Base-by-base conservation (phyloP, 1,140 invertebrate species). In the Drosophila prosaltans region DNA sequence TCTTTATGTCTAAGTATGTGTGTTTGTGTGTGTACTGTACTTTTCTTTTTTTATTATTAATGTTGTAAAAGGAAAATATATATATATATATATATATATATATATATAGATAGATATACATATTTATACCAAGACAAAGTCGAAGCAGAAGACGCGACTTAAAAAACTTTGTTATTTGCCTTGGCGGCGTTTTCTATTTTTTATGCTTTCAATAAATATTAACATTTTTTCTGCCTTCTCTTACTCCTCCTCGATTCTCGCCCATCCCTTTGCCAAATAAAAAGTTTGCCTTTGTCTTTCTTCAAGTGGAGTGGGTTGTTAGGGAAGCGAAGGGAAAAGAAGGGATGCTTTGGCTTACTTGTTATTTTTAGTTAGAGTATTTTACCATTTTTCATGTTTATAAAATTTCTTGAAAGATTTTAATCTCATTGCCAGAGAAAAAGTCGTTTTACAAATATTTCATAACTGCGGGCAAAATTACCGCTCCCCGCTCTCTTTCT, bases 191-290 rank as follows among this genome's bases (percentile, higher is more conserved):
- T 64, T 77, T 62, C 64, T 78, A 66, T 76, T 73, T 76, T 73
- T 78, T 78, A 78, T 78, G 76, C 69, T 78, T 73, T 79, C 74
- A 79, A 79, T 78, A 79, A 79, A 79, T 79, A 79, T 79, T 68
- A 79, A 78, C 64, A 78, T 79, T 78, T 78, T 69, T 55, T 41
- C 30, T 16, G 54, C 26, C 60, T 58, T n/a, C 41, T 60, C 59
- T 39, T 48, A 43, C 39, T 39, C 11, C 8, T 4, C 28, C 11
- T 2, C 2, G 1, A 1, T 7, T 7, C 5, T 30, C 2, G 2
- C 2, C 5, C 32, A 6, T 10, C 3, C 55, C 4, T n/a, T 36
- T 36, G 32, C 41, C 57, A 59, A 11, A 16, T 39, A 45, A 73
- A 74, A 65, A 16, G 41, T 69, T 73, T 77, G 16, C 41, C 26